Conservation (phyloP, 1,140 invertebrate species). For the Augochlora pura region DNA sequence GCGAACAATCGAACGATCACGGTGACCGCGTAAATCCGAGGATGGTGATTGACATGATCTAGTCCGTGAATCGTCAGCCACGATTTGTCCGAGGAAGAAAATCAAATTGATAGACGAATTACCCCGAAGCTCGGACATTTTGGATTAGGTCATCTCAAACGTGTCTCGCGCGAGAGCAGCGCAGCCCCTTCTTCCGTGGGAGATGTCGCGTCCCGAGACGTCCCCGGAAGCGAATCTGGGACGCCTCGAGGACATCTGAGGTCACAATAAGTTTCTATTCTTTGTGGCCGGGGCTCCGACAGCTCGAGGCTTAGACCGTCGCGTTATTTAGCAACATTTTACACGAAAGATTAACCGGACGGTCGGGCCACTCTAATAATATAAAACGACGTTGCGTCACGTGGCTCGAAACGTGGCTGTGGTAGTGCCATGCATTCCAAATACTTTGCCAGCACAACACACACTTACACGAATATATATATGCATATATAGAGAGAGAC, state of each 20-base stretch:
- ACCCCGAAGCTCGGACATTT: neutral
- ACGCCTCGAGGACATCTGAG: neutral
- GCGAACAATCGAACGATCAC: conserved; percentile 7
- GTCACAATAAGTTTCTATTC: neutral
- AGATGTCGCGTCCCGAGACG: neutral
- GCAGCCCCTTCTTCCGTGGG: neutral
- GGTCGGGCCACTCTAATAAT: conserved; percentile 49
- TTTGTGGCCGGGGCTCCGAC: neutral
- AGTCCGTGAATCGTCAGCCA: neutral
- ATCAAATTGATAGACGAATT: neutral
- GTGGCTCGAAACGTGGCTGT: conserved; percentile 52
- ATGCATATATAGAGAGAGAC: no score
- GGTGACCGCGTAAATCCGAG: conserved; percentile 45
- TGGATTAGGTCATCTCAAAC: conserved; percentile 35
- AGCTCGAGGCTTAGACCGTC: neutral
- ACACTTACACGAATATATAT: conserved; percentile 3
- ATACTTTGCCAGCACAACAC: conserved; percentile 59
- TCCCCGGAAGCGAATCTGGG: no score
- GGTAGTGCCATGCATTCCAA: conserved; percentile 67
- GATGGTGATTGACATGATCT: conserved; percentile 29
- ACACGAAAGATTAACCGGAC: conserved; percentile 39
- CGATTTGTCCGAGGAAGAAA: neutral
- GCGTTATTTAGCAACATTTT: conserved; percentile 37
- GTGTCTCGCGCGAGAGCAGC: neutral
- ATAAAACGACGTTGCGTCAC: conserved; percentile 49